Percentiles rank a stretch among this genome's conserved stretches.
Conservation (phyloP, 1,140 invertebrate genomes). For the Trichogramma pretiosum region DNA sequence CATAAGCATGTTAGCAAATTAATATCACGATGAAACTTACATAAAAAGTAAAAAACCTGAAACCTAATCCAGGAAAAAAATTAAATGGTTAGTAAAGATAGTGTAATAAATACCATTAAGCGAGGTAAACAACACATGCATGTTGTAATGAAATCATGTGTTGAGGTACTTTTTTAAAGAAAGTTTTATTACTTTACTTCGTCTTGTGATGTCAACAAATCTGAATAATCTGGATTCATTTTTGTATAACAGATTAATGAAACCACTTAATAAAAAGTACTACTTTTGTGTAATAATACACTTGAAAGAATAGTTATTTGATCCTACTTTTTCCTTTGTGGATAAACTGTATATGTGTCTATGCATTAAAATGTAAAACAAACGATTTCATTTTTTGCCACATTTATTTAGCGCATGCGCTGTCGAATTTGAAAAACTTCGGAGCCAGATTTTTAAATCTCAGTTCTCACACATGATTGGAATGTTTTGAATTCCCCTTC, state of each 20-base stretch:
- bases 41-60: constrained; percentile 15
- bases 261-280: neutral
- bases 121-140: constrained; percentile 44
- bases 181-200: constrained; percentile 25
- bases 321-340: no score
- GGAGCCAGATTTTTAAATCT: no score
- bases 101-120: constrained; percentile 40
- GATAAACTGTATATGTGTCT: no score
- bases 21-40: constrained; percentile 33
- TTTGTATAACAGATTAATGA: constrained; percentile 3
- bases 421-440: no score
- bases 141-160: constrained; percentile 47
- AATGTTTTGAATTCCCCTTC: no score
- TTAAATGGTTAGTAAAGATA: constrained; percentile 36
- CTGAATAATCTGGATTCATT: neutral
- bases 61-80: constrained; percentile 25
- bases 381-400: no score
- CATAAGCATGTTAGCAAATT: constrained; percentile 37
- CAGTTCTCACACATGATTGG: no score
- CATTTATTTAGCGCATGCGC: no score
- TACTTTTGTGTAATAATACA: constrained; percentile 1
- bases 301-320: no score
- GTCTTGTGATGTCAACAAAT: neutral
- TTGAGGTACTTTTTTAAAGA: constrained; percentile 47
- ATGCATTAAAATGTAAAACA: no score